A percentile compares a stretch with the other conserved stretches of the same genome.
Evolutionary conservation across 1,140 invertebrate genomes (phyloP).

Genomic region (Microvelia longipes): DNA sequence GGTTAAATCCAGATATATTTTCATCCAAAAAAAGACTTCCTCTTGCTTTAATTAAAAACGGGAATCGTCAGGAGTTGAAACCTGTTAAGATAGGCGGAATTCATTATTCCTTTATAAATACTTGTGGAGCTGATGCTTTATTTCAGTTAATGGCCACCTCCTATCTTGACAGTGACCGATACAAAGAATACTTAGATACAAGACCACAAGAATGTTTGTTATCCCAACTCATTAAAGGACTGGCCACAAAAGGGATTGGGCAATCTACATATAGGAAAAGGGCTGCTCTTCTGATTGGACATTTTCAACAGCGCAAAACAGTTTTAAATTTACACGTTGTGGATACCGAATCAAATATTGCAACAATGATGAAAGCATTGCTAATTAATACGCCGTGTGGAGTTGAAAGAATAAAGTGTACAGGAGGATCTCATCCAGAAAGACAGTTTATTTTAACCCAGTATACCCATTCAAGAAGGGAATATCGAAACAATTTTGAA

Average conservation of each 20-base stretch:
- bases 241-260: not conserved
- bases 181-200: not conserved
- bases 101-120: not conserved
- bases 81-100: not conserved
- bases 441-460: too few relatives aligned
- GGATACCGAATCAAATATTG: not conserved
- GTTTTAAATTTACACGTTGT: not conserved
- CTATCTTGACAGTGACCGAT: not conserved
- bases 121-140: not conserved
- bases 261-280: not conserved
- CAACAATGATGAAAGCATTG: not conserved
- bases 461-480: too few relatives aligned
- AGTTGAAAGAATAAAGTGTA: not conserved
- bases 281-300: not conserved
- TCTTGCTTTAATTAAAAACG: not conserved
- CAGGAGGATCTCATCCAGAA: too few relatives aligned
- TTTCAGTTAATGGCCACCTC: not conserved
- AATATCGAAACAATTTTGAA: too few relatives aligned
- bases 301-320: not conserved
- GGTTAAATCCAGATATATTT: not conserved
- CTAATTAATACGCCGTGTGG: not conserved
- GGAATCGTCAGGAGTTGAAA: not conserved
- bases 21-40: not conserved
- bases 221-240: not conserved
- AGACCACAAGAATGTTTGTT: not conserved